Evolutionary conservation across 2,797 vertebrate genomes (phyloP).

Genomic region (Scarus forsteni): DNA sequence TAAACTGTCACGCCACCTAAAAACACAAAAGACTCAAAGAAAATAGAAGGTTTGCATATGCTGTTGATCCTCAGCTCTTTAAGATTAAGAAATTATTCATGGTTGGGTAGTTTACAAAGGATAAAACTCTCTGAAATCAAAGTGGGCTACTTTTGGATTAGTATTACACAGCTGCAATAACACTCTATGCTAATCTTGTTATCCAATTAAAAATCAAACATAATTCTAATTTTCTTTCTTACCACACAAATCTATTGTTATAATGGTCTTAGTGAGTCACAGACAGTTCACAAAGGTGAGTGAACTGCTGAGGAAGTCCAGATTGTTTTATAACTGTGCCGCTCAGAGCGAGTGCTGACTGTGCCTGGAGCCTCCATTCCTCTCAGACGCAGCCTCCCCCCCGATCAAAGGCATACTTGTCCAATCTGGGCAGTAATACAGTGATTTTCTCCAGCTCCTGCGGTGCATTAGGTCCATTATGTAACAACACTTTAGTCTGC

Average conservation of each 20-base stretch:
- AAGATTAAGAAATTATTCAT: slow-evolving; percentile 6
- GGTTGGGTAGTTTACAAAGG: not conserved
- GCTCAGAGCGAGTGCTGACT: slow-evolving; percentile 49
- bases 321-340: slow-evolving; percentile 19
- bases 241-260: not conserved
- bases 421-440: slow-evolving; percentile 57
- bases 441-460: slow-evolving; percentile 65
- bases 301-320: slow-evolving; percentile 17
- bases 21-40: not conserved
- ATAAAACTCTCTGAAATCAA: slow-evolving; percentile 19
- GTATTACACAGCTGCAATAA: slow-evolving; percentile 3
- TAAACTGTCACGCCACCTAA: rapidly evolving
- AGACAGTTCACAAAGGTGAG: slow-evolving; percentile 8
- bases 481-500: slow-evolving; percentile 57
- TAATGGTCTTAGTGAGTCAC: slow-evolving; percentile 1
- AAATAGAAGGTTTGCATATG: not conserved
- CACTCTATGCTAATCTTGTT: slow-evolving; percentile 17
- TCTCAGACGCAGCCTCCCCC: slow-evolving; percentile 31
- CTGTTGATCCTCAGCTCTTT: not conserved
- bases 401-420: slow-evolving; percentile 68
- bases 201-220: slow-evolving; percentile 11
- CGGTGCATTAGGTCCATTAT: slow-evolving; percentile 62
- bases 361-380: slow-evolving; percentile 31
- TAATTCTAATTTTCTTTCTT: not conserved
- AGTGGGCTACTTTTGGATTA: slow-evolving; percentile 18